phyloP scores from a whole-genome alignment of 53 echinoderm and acorn worm genomes.

The Apostichopus leukothele region DNA sequence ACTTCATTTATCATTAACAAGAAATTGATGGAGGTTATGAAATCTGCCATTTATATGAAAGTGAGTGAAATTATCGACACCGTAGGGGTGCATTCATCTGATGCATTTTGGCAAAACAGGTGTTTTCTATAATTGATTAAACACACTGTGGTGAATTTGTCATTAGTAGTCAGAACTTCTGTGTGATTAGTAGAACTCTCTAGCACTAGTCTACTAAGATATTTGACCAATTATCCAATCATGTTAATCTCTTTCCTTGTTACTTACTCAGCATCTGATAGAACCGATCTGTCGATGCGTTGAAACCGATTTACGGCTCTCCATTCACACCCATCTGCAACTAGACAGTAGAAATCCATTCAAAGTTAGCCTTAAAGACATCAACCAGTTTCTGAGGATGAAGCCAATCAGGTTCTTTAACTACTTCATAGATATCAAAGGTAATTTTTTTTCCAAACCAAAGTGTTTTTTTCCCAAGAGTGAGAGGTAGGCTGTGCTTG shows the following conservation, averaged over 20 bases:
- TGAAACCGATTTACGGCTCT: constrained; percentile 93
- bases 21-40: too few relatives aligned
- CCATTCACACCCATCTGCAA: constrained; percentile 93
- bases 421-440: constrained; percentile 94
- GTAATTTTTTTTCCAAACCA: constrained; percentile 31
- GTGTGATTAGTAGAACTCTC: too few relatives aligned
- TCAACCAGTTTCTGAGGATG: constrained; percentile 97
- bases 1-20: too few relatives aligned
- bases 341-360: constrained; percentile 91
- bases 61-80: too few relatives aligned
- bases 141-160: too few relatives aligned
- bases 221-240: neutral
- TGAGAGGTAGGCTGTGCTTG: too few relatives aligned
- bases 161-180: too few relatives aligned
- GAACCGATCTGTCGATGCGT: constrained; percentile 85
- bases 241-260: neutral
- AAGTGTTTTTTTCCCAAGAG: neutral
- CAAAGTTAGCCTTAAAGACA: constrained; percentile 81
- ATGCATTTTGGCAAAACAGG: too few relatives aligned
- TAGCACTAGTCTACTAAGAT: too few relatives aligned
- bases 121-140: too few relatives aligned
- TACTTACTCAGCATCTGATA: constrained; percentile 69
- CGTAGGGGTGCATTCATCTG: too few relatives aligned
- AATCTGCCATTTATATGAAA: too few relatives aligned
- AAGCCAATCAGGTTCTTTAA: constrained; percentile 89